Base-by-base conservation (phyloP, 2,888 invertebrate genomes). In the Urechis unicinctus region DNA sequence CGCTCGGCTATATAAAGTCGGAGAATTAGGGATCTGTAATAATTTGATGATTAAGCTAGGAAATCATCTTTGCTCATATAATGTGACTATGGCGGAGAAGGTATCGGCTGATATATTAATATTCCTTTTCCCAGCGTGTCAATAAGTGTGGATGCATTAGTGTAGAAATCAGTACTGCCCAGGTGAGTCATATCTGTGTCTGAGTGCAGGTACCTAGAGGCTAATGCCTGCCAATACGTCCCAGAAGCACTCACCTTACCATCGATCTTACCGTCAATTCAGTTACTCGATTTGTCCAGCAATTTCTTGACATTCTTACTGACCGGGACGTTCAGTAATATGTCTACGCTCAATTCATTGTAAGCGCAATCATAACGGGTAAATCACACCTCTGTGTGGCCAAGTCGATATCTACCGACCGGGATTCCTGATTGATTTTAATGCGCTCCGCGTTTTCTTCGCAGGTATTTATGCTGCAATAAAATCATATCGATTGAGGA, bases 221-320 rank as follows among this genome's bases (percentile, higher is more conserved):
- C 30, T 9, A 57, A 57, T 26, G 21, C 22, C 9, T 45, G 42
- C 17, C 57, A 57, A 47, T 57, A 57, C 24, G 57, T 57, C 1
- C 57, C 57, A 3, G 42, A 30, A 6, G 57, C 57, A 5, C 42
- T 57, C 2, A 50, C 22, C 25, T 46, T 45, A 2, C 31, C 21
- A 2, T 50, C 50, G 24, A 25, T 30, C 6, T n/a, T 57, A 28
- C 57, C 57, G 1, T 24, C 45, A 22, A 53, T 57, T 17, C 5
- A 22, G 2, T 24, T 30, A 1, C 47, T 57, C 31, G 28, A 25
- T 22, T 41, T 57, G 13, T 28, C 13, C 9, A 26, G 29, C 28
- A 57, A 57, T 31, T n/a, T 41, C 4, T 41, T 57, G 4, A 57
- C 57, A 30, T 57, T 57, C 51, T 22, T 57, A 3, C 30, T 56